A percentile compares a stretch with the other conserved stretches of the same genome.
Conservation (phyloP, 53 echinoderm and acorn worm species). For the Antedon mediterranea region DNA sequence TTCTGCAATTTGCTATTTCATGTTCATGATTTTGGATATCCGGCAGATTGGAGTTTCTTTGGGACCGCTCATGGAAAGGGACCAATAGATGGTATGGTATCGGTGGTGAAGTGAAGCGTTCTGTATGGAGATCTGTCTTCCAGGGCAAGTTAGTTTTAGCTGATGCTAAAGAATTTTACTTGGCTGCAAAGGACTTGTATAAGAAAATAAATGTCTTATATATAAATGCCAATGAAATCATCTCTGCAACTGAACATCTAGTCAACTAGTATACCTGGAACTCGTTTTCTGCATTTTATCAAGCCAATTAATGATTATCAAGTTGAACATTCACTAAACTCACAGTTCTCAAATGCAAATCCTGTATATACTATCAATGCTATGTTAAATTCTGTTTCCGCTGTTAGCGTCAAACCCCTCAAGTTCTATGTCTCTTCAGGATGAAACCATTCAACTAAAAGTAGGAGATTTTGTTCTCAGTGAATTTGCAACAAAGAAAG, state of each 20-base stretch:
- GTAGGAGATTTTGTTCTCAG: not conserved
- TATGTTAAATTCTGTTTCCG: too few species aligned
- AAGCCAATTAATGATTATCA: not conserved
- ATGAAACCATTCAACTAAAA: not conserved
- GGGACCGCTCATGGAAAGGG: slow-evolving; percentile 27
- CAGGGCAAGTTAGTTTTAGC: slow-evolving; percentile 4
- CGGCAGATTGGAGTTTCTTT: slow-evolving; percentile 23
- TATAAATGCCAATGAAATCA: slow-evolving; percentile 2
- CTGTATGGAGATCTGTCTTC: slow-evolving; percentile 15
- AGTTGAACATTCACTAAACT: not conserved
- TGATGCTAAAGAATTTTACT: slow-evolving; percentile 11
- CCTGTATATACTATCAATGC: too few species aligned
- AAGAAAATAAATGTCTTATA: slow-evolving; percentile 2
- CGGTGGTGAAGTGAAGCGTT: slow-evolving; percentile 14
- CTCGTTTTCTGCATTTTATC: slow-evolving; percentile 13
- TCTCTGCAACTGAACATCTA: not conserved
- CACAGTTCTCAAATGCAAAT: too few species aligned
- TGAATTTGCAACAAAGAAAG: not conserved
- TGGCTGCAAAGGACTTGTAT: slow-evolving; percentile 1
- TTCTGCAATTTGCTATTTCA: slow-evolving; percentile 23
- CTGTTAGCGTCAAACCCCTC: too few species aligned
- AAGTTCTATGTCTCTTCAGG: too few species aligned
- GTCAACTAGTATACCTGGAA: not conserved
- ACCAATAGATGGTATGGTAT: slow-evolving; percentile 25
- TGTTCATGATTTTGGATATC: slow-evolving; percentile 5